Evolutionary conservation across 2,113 vertebrate genomes (phyloP), one percentile per base, ranked within the genome.

Genomic region (Grammomys surdaster): DNA sequence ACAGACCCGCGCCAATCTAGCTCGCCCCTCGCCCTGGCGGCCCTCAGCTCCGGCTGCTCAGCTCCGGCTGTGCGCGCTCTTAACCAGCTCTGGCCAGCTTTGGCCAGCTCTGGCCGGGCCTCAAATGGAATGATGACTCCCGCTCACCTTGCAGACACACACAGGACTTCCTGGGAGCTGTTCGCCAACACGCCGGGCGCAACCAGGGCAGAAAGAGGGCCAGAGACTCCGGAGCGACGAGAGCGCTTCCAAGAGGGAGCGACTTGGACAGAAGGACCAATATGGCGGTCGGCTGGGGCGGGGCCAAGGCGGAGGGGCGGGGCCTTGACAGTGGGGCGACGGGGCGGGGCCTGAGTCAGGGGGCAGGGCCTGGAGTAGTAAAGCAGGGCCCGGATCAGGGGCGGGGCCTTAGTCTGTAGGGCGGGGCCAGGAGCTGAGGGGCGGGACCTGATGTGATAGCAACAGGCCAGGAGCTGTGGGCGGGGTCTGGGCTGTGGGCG

Each of bases 241-340:
- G 31, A 0, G 19, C 78, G 22, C 14, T 10, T 85, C 33, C 87
- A 3, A n/a, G 11, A 9, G 22, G 97, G 54, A 1, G 19, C 26
- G 1, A 85, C 93, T 60, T 26, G 91, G n/a, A 46, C 36, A 1
- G 73, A 95, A 96, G 90, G 77, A 97, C 97, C 95, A 98, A 98
- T 97, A 98, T 98, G 98, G 98, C 98, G 98, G 90, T 43, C 16
- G 36, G 13, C 43, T 7, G 63, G 56, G 93, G 88, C 96, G 97
- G 96, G 85, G 90, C 28, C 9, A 31, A 54, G 5, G 28, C 26
- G 58, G 81, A 3, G 20, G 5, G 87, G 82, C 80, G 96, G 91
- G 56, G 91, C 10, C 48, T 31, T 7, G 33, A n/a, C 81, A 43
- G n/a, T 84, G 81, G 58, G 81, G 56, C 58, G 56, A 84, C n/a